Conservation (phyloP, 2,888 invertebrate species). For the Nowickia ferox region DNA sequence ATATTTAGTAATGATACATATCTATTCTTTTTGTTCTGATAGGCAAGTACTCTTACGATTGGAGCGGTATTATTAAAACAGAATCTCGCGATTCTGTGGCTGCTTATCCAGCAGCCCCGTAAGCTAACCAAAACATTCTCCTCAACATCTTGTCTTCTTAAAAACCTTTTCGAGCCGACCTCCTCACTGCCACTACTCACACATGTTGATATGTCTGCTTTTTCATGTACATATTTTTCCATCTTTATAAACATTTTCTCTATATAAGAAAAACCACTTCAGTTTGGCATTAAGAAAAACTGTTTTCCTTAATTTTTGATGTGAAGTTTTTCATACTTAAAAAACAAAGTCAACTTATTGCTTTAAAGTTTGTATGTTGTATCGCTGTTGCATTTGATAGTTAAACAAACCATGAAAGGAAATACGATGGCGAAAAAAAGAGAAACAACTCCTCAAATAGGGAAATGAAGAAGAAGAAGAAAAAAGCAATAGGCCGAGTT, state of each 20-base stretch:
- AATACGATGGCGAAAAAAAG: constrained; percentile 2
- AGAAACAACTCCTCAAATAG: constrained; percentile 22
- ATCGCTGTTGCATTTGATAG: constrained; percentile 50
- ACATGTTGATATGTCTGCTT: not conserved
- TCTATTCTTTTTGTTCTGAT: too few relatives aligned
- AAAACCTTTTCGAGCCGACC: not conserved
- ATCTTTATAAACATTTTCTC: constrained; percentile 23
- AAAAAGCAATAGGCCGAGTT: too few relatives aligned
- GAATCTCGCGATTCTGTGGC: too few relatives aligned
- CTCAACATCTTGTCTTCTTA: not conserved
- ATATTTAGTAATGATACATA: too few relatives aligned
- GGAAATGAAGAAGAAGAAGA: not conserved
- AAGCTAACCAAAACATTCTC: too few relatives aligned
- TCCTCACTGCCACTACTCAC: not conserved
- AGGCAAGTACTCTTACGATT: too few relatives aligned
- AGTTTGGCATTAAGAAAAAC: constrained; percentile 53
- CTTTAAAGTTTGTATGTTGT: constrained; percentile 5
- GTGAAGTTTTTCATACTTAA: constrained; percentile 38
- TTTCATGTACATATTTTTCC: not conserved
- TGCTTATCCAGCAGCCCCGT: too few relatives aligned
- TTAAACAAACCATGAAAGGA: constrained; percentile 64
- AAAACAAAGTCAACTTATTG: constrained; percentile 31
- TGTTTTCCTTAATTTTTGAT: constrained; percentile 39
- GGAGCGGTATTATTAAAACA: too few relatives aligned
- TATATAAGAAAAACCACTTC: constrained; percentile 42